Evolutionary conservation across 2,113 vertebrate species (phyloP).

Genomic region (Corythoichthys intestinalis): DNA sequence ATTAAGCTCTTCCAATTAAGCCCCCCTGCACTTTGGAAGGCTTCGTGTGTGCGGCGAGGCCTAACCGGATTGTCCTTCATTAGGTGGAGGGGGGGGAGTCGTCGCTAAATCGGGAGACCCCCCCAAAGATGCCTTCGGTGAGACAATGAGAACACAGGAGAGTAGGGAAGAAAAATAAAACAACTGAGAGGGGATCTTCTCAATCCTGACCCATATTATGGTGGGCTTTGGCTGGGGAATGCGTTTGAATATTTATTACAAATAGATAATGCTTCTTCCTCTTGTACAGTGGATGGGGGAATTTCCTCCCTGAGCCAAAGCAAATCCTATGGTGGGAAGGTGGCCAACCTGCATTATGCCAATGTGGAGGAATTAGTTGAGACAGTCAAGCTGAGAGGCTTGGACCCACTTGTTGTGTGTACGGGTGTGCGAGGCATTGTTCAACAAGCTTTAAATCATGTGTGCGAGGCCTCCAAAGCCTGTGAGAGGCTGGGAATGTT

Average conservation of each 20-base stretch:
- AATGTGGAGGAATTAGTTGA: conserved; percentile 72
- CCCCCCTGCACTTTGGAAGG: conserved; percentile 25
- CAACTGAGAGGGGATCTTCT: conserved; percentile 58
- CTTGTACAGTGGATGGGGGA: conserved; percentile 57
- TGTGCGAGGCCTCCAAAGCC: conserved; percentile 45
- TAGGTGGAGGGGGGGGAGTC: conserved; percentile 48
- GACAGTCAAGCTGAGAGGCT: conserved; percentile 65
- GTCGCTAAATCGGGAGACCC: conserved; percentile 59
- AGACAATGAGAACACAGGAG: conserved; percentile 62
- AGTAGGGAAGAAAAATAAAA: conserved; percentile 6
- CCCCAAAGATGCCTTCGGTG: conserved; percentile 66
- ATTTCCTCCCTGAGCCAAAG: conserved; percentile 58
- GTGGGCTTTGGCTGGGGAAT: conserved; percentile 56
- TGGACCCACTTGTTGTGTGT: conserved; percentile 51
- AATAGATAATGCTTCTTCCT: conserved; percentile 68
- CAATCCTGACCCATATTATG: conserved; percentile 73
- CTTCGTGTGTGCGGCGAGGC: conserved; percentile 31
- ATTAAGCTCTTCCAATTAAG: conserved; percentile 71
- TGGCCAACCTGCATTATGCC: conserved; percentile 74
- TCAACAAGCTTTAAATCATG: conserved; percentile 61
- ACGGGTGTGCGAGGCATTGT: conserved; percentile 46
- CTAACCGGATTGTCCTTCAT: conserved; percentile 78
- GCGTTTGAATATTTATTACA: conserved; percentile 75
- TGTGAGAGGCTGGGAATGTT: conserved; percentile 52
- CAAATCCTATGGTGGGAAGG: conserved; percentile 76